These are phyloP conservation scores for Beris chalybata DNA, from an alignment of 2,888 invertebrate genomes.

Conservation along the genomic window DNA sequence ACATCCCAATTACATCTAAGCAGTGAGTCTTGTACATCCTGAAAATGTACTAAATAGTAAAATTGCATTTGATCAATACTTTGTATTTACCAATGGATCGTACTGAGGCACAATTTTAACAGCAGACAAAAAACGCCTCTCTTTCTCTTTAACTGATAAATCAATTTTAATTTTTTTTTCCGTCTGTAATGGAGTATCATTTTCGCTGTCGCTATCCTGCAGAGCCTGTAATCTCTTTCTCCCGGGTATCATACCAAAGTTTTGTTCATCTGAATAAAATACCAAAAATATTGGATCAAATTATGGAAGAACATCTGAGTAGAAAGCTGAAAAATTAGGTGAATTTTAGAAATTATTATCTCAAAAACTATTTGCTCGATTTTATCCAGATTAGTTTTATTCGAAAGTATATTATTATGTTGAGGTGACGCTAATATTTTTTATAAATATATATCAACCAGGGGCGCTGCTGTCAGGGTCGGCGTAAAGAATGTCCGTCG, in stretches of 20 bases:
- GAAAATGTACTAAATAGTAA: background rate
- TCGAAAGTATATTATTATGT: too few relatives aligned
- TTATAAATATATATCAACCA: too few relatives aligned
- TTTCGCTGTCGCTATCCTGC: conserved; percentile 54
- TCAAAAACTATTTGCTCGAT: too few relatives aligned
- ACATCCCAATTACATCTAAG: conserved; percentile 56
- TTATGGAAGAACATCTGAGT: too few relatives aligned
- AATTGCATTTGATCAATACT: background rate
- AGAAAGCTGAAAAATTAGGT: too few relatives aligned
- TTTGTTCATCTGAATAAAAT: conserved; percentile 14
- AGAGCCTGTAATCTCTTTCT: conserved; percentile 53
- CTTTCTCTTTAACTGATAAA: conserved; percentile 51
- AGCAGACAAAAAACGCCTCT: conserved; percentile 52
- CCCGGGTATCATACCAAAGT: conserved; percentile 46
- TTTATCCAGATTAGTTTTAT: too few relatives aligned
- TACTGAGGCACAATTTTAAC: conserved; percentile 51
- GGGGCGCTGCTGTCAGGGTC: too few relatives aligned
- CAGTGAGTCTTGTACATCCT: conserved; percentile 57
- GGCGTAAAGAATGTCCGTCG: too few relatives aligned
- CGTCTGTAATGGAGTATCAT: conserved; percentile 33
- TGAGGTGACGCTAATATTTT: too few relatives aligned
- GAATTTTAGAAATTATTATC: too few relatives aligned
- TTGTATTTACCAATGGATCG: conserved; percentile 52
- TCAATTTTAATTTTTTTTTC: conserved; percentile 49
- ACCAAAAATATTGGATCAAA: background rate